Evolutionary conservation across 2,797 vertebrate species (phyloP), one percentile per base, ranked within the genome.

Genomic region (Esox masquinongy): DNA sequence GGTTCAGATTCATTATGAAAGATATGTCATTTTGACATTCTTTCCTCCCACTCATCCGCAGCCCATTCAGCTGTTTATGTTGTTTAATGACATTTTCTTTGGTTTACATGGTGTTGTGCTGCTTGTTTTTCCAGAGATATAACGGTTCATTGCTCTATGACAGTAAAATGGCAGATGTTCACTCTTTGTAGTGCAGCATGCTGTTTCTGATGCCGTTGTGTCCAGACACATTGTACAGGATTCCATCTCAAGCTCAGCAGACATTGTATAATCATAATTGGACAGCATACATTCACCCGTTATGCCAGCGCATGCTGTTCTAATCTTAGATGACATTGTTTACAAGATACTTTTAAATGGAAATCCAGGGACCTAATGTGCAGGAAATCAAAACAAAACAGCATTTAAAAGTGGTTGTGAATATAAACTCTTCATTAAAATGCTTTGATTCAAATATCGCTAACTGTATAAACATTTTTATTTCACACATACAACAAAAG

Each of bases 1-100:
- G 39, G 77, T 43, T 43, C 56, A 15, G 63, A 74, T 81, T 88
- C 50, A 70, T 85, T 72, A 76, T 88, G 19, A 75, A 76, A 84
- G 83, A 83, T 87, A 75, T 86, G 87, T 86, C 68, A 49, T 43
- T 43, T 43, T 43, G 39, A 43, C 39, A 43, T 43, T 7, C 9
- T 4, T 43, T 43, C 39, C 39, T 43, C 5, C 9, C 5, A 43
- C 39, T 43, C 39, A 43, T 43, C 5, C 29, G 1, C 3, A 19
- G 50, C 17, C 1, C 5, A 53, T 53, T 53, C 19, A 19, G 50
- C 19, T 53, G 50, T 53, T 53, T 53, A 16, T 19, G 19, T 53
- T 7, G 6, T 19, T 16, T 53, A 53, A 53, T 59, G n/a, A 59
- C 19, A 2, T 1, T 43, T 43, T 43, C 3, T 43, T 43, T 43